Percentiles rank a stretch among this genome's conserved stretches.
phyloP scores from a whole-genome alignment of 2,797 vertebrate species.

The Squalus acanthias region DNA sequence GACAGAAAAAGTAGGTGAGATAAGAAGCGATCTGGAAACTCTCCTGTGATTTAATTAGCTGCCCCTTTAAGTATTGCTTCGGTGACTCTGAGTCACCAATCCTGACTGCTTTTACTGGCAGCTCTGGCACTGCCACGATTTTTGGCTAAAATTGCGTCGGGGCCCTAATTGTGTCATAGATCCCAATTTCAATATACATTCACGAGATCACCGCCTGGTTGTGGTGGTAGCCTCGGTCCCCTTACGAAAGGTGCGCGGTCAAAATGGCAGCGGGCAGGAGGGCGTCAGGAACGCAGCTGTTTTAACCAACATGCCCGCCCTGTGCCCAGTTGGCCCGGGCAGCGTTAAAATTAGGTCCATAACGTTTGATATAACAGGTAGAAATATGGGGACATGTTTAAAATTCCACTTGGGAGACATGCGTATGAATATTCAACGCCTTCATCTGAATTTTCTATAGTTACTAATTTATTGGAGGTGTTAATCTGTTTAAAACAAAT shows the following conservation, averaged over 20 bases:
- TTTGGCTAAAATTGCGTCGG: not conserved
- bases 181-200: not conserved
- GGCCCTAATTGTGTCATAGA: not conserved
- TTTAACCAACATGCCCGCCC: not conserved
- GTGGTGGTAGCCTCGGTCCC: not conserved
- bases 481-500: conserved; percentile 3
- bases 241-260: not conserved
- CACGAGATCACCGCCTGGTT: not conserved
- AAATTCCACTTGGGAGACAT: not conserved
- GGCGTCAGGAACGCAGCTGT: not conserved
- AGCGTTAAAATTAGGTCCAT: not conserved
- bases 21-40: not conserved
- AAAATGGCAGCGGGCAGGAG: too few relatives aligned
- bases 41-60: not conserved
- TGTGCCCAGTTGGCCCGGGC: too few relatives aligned
- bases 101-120: not conserved
- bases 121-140: not conserved
- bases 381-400: not conserved
- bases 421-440: not conserved
- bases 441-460: not conserved
- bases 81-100: not conserved
- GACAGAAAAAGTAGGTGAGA: not conserved
- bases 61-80: not conserved
- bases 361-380: not conserved
- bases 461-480: not conserved